Conservation (phyloP, 2,888 invertebrate species). For the Pelosia muscerda region DNA sequence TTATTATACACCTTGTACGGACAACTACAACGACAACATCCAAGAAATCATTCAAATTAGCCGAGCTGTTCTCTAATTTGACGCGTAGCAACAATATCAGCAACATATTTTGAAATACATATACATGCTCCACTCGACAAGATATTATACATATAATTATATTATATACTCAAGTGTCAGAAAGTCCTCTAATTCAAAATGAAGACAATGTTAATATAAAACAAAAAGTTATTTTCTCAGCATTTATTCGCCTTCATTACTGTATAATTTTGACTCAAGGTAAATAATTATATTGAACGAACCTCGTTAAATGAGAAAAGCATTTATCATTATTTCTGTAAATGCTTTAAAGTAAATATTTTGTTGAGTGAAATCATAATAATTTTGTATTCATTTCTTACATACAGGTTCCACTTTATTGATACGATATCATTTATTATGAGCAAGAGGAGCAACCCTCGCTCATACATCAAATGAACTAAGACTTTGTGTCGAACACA, state of each 20-base stretch:
- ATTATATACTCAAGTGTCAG: background rate
- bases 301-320: conserved; percentile 21
- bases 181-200: background rate
- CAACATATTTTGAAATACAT: too few species aligned
- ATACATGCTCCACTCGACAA: background rate
- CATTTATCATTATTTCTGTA: conserved; percentile 29
- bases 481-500: conserved; percentile 60
- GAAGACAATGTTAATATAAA: background rate
- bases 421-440: conserved; percentile 34
- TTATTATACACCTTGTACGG: too few species aligned
- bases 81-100: too few species aligned
- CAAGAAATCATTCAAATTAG: too few species aligned
- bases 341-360: conserved; percentile 34
- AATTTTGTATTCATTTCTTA: conserved; percentile 31
- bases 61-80: too few species aligned
- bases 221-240: background rate
- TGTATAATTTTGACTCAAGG: background rate
- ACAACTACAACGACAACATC: too few species aligned
- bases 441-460: conserved; percentile 38
- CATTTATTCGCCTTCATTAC: background rate
- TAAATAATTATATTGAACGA: conserved; percentile 18
- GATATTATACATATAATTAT: background rate
- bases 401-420: conserved; percentile 29
- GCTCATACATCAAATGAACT: conserved; percentile 67
- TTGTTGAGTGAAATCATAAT: conserved; percentile 30